Evolutionary conservation across 1,140 invertebrate species (phyloP).

Genomic region (Drosophila miranda): DNA sequence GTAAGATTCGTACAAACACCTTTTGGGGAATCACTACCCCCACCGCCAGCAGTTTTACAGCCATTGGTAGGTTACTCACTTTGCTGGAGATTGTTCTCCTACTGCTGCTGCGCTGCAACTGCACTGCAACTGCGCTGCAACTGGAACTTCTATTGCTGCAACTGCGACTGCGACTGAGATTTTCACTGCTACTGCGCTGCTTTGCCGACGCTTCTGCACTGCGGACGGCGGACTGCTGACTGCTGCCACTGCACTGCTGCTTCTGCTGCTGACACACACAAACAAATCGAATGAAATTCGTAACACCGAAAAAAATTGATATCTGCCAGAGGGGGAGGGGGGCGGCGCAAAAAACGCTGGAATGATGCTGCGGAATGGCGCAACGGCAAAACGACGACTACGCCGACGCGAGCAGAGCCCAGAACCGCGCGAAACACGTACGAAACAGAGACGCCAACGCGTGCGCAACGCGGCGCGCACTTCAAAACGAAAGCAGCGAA

Average conservation of each 20-base stretch:
- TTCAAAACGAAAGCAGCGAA: conserved; percentile 32
- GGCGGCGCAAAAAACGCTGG: neutral
- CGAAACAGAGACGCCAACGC: conserved; percentile 44
- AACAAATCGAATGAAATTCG: conserved; percentile 32
- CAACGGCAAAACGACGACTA: conserved; percentile 1
- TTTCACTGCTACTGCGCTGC: no score
- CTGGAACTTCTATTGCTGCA: no score
- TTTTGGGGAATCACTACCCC: no score
- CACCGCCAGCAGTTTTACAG: conserved; percentile 17
- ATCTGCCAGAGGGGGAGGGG: no score
- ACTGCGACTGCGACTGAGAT: no score
- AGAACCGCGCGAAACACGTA: conserved; percentile 14
- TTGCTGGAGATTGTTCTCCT: conserved; percentile 7
- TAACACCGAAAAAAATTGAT: conserved; percentile 44
- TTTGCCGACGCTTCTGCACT: neutral
- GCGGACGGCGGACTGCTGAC: neutral
- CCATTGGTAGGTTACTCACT: conserved; percentile 26
- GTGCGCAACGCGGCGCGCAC: conserved; percentile 42
- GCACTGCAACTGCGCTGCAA: no score
- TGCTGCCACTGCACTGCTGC: neutral
- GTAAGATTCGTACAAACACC: no score
- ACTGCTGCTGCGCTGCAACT: no score
- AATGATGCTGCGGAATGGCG: no score
- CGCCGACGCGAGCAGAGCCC: neutral
- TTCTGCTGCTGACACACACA: neutral